Base-by-base conservation (phyloP, 2,113 vertebrate genomes). In the Opisthocomus hoazin region DNA sequence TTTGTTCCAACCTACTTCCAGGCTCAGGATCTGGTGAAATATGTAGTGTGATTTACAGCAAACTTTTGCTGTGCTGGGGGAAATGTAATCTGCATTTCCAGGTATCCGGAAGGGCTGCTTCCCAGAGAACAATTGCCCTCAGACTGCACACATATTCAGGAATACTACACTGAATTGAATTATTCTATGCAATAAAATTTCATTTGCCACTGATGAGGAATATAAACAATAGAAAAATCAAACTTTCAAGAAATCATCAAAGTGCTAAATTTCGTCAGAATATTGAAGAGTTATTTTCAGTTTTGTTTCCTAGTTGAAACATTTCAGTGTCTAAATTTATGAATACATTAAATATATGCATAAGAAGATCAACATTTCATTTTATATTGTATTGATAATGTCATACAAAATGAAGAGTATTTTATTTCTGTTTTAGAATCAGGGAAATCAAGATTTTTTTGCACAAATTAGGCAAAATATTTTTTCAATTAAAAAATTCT, bases 221-320 rank as follows among this genome's bases (percentile, higher is more conserved):
- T 36, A 81, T 26, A 66, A 93, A 57, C 3, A 27, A 30, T 29
- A 53, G 3, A 77, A 86, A 58, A 39, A 7, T 19, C 3, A 69
- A 84, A 41, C 29, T 77, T 84, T 65, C 10, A 64, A 58, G 22
- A 81, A 70, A 89, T 81, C 51, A 53, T 24, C 8, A n/a, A 65
- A 89, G 11, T 21, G 15, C 4, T 60, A 64, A 37, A 66, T 84
- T 78, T 77, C 7, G 41, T 63, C 29, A 87, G 46, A 91, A 54
- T 66, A 46, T 7, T 1, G 0, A 82, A 61, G 8, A 61, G 2
- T 34, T 51, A 0, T 5, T 73, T 65, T 51, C 22, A 6, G 1
- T 57, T 80, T 66, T 89, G 26, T 69, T 93, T 45, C 30, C 15
- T 41, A 1, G 15, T 70, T 75, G 26, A 89, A 81, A 41, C 16